Percentiles rank a stretch among this genome's conserved stretches.
phyloP scores from a whole-genome alignment of 2,888 invertebrate species.

The Epinotia demarniana region DNA sequence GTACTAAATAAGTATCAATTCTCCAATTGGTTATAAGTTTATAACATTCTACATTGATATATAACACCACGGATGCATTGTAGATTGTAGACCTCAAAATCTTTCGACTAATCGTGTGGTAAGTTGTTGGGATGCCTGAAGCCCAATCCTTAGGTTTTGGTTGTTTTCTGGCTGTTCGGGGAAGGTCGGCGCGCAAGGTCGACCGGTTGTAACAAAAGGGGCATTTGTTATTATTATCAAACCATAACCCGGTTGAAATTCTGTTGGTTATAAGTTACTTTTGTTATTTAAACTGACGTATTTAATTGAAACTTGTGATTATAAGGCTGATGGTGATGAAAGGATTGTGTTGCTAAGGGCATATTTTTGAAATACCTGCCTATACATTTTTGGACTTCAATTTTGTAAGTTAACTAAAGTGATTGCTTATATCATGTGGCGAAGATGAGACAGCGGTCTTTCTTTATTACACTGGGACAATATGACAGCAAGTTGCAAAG shows the following conservation, averaged over 20 bases:
- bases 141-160: slow-evolving; percentile 60
- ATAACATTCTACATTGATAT: background rate
- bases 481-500: too few species aligned
- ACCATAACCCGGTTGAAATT: slow-evolving; percentile 33
- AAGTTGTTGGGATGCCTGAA: slow-evolving; percentile 56
- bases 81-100: slow-evolving; percentile 59
- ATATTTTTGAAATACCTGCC: background rate
- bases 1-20: background rate
- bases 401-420: background rate
- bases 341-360: background rate
- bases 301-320: slow-evolving; percentile 42
- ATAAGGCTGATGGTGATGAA: background rate
- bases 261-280: slow-evolving; percentile 29
- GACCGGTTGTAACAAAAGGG: slow-evolving; percentile 52
- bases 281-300: slow-evolving; percentile 43
- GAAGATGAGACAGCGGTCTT: too few species aligned
- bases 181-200: slow-evolving; percentile 78
- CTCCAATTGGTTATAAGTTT: background rate
- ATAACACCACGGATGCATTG: background rate
- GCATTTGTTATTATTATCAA: slow-evolving; percentile 41
- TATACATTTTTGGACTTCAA: background rate
- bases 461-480: too few species aligned
- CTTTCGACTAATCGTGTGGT: slow-evolving; percentile 63
- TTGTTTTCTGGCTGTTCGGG: slow-evolving; percentile 70
- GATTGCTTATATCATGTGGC: background rate